These are phyloP conservation scores for Mantis religiosa DNA, from an alignment of 2,888 invertebrate species.

Conservation along the genomic window DNA sequence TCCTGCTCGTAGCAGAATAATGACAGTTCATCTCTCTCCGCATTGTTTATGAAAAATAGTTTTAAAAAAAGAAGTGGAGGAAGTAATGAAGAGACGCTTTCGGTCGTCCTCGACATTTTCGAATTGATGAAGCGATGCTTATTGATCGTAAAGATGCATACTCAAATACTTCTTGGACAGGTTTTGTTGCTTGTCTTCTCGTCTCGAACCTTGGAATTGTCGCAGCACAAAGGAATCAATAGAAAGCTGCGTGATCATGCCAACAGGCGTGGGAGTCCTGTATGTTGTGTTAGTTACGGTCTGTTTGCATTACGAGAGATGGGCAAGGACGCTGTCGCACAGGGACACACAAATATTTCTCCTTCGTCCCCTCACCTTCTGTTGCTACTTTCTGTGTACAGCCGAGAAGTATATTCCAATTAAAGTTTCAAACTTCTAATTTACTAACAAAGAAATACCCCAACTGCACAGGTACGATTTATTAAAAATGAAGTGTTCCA, in stretches of 20 bases:
- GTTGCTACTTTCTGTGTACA: too few species aligned
- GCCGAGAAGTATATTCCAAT: too few species aligned
- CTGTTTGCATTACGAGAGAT: slow-evolving; percentile 2
- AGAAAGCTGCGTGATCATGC: background rate
- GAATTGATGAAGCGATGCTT: background rate
- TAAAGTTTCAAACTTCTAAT: too few species aligned
- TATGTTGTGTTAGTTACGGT: background rate
- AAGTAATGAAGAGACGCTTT: background rate
- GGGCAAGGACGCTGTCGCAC: background rate
- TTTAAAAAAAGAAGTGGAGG: too few species aligned
- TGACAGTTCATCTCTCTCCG: too few species aligned
- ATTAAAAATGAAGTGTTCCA: too few species aligned
- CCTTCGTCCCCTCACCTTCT: too few species aligned
- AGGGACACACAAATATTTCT: background rate
- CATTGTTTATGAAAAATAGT: too few species aligned
- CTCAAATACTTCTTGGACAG: background rate
- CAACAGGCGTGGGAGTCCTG: background rate
- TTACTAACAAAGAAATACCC: too few species aligned
- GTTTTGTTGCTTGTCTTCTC: background rate
- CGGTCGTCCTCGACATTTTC: background rate
- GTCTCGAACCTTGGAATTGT: background rate
- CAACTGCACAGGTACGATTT: too few species aligned
- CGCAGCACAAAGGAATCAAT: background rate
- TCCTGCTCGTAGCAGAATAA: too few species aligned
- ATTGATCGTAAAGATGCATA: background rate